These are phyloP conservation scores for Tuberolachnus salignus DNA, from an alignment of 2,888 invertebrate genomes.

Conservation along the genomic window DNA sequence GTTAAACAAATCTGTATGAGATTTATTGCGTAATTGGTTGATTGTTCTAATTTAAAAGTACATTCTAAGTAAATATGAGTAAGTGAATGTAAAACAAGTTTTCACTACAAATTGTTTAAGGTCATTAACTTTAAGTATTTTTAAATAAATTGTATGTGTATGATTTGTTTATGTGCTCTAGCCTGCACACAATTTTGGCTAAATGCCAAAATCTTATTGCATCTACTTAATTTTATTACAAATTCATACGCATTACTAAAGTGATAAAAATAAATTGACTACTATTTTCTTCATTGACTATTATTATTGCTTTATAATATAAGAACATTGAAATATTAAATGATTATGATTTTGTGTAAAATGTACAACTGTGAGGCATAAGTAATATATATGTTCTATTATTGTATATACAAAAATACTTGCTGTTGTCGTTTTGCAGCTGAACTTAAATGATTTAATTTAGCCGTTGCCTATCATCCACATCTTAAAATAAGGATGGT, in stretches of 20 bases:
- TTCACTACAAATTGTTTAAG: conserved; percentile 8
- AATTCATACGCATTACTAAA: background rate
- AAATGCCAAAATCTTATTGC: background rate
- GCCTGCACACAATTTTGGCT: background rate
- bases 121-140: background rate
- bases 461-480: too few relatives aligned
- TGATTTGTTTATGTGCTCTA: background rate
- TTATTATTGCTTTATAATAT: too few relatives aligned
- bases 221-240: background rate
- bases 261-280: conserved; percentile 12
- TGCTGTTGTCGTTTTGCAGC: too few relatives aligned
- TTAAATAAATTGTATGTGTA: background rate
- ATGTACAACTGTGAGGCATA: too few relatives aligned
- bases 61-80: background rate
- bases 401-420: too few relatives aligned
- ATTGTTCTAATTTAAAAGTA: background rate
- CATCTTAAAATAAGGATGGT: too few relatives aligned
- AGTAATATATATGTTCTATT: too few relatives aligned
- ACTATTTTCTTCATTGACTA: background rate
- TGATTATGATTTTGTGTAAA: too few relatives aligned
- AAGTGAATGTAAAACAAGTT: conserved; percentile 9
- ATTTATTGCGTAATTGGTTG: too few relatives aligned
- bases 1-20: too few relatives aligned
- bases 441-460: too few relatives aligned
- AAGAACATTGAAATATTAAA: background rate